A percentile compares a stretch with the other conserved stretches of the same genome.
phyloP scores from a whole-genome alignment of 2,797 vertebrate genomes.

The Poeciliopsis infans region DNA sequence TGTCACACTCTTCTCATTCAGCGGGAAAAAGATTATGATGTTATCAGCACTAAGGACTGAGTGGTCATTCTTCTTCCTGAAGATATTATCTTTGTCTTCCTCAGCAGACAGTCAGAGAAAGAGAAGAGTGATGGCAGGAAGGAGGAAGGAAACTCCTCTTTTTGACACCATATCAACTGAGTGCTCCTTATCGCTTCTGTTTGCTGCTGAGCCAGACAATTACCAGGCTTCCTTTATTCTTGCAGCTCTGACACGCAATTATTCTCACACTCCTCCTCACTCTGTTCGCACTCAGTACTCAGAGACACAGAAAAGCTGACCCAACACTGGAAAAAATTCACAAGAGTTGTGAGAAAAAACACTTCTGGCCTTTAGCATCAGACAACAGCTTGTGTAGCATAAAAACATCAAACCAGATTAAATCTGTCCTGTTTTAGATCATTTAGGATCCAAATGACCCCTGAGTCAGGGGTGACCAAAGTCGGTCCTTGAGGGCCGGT shows the following conservation, averaged over 20 bases:
- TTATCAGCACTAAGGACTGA: conserved; percentile 68
- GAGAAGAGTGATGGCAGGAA: conserved; percentile 46
- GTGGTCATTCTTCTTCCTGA: conserved; percentile 63
- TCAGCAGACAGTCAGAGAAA: conserved; percentile 61
- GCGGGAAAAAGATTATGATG: conserved; percentile 64
- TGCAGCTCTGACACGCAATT: conserved; percentile 82
- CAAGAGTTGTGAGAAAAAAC: conserved; percentile 14
- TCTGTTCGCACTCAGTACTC: conserved; percentile 51
- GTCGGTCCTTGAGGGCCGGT: too few species aligned
- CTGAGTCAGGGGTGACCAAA: too few species aligned
- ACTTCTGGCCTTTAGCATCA: neutral
- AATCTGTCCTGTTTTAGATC: neutral
- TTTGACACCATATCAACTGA: conserved; percentile 67
- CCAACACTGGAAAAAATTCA: conserved; percentile 36
- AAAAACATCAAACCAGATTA: neutral
- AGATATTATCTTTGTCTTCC: conserved; percentile 59
- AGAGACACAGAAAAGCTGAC: conserved; percentile 78
- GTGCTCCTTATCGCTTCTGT: conserved; percentile 80
- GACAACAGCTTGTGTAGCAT: neutral
- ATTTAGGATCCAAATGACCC: neutral
- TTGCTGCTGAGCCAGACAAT: conserved; percentile 81
- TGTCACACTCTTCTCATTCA: conserved; percentile 48
- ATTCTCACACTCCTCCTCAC: conserved; percentile 70
- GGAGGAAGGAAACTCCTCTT: conserved; percentile 59
- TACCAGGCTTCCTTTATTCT: conserved; percentile 83